Conservation (phyloP, 2,113 vertebrate species). For the Vulpes ferrilata region DNA sequence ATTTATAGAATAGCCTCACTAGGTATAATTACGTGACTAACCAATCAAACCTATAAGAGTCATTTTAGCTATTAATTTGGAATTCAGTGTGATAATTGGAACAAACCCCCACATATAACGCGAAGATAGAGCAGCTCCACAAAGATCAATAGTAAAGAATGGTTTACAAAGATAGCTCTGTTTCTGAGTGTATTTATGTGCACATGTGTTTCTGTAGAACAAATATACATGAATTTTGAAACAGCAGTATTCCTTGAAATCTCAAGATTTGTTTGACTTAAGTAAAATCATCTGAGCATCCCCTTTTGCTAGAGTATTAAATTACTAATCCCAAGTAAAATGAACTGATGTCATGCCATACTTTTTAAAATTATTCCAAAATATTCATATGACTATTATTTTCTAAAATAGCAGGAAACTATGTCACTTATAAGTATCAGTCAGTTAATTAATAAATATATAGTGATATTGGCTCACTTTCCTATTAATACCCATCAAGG, state of each 20-base stretch:
- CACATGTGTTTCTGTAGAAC: neutral
- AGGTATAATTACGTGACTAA: neutral
- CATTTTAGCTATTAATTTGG: constrained; percentile 41
- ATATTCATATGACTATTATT: neutral
- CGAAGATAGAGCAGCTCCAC: neutral
- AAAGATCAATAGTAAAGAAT: neutral
- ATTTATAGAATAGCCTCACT: neutral
- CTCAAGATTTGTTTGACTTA: constrained; percentile 34
- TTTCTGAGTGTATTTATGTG: neutral
- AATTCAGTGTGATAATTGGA: neutral
- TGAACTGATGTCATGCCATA: neutral
- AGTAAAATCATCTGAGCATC: neutral
- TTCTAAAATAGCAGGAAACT: constrained; percentile 36
- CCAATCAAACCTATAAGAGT: neutral
- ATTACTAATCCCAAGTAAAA: constrained; percentile 18
- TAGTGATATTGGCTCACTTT: neutral
- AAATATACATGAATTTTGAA: neutral
- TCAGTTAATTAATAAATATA: neutral
- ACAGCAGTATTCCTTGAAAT: neutral
- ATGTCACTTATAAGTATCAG: neutral
- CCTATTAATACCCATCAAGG: neutral
- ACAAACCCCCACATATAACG: neutral
- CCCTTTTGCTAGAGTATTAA: neutral
- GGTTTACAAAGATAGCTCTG: neutral
- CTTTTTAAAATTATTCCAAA: constrained; percentile 5